Base-by-base conservation (phyloP, 2,797 vertebrate genomes). In the Gephyroberyx darwinii region DNA sequence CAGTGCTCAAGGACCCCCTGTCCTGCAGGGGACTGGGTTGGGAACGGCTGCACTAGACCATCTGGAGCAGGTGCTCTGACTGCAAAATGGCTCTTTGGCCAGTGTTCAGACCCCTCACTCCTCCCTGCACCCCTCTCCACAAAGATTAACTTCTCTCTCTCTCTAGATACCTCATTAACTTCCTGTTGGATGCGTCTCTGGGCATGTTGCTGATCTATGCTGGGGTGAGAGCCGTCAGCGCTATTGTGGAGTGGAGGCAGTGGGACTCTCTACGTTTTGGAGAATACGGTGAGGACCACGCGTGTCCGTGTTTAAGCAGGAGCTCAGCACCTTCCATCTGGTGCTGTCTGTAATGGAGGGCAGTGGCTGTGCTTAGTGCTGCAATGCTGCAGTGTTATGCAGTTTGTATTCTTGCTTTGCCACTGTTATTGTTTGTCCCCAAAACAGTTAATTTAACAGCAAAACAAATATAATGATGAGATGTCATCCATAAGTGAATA, bases 191-290 rank as follows among this genome's bases (percentile, higher is more conserved):
- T 26, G 98, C 98, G 56, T 96, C 97, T 0, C 88, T 99, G 82
- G 98, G 98, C 51, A 98, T 99, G 98, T 93, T 99, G 86, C 91
- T 99, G 12, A 99, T 99, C 92, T 99, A 99, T 19, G 92, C 92
- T 0, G 98, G 98, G 0, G 95, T 99, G 56, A 94, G 94, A 17
- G 93, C 92, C 0, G 94, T 99, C 82, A 96, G 96, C 54, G 94
- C 93, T 74, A 74, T 99, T 50, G 98, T 99, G 64, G 98, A 99
- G 74, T 98, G 98, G 97, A 94, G 94, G 80, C 98, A 98, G 84
- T 99, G 98, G 98, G 97, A 99, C 4, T 95, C 96, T 52, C 92
- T 99, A 69, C 97, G 97, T 39, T 99, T 99, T 43, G 98, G 98
- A 70, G 98, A 99, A 93, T 99, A 99, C 0, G 98, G 98, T 99